These are phyloP conservation scores for Mythimna vitellina DNA, from an alignment of 2,888 invertebrate species.

Conservation along the genomic window DNA sequence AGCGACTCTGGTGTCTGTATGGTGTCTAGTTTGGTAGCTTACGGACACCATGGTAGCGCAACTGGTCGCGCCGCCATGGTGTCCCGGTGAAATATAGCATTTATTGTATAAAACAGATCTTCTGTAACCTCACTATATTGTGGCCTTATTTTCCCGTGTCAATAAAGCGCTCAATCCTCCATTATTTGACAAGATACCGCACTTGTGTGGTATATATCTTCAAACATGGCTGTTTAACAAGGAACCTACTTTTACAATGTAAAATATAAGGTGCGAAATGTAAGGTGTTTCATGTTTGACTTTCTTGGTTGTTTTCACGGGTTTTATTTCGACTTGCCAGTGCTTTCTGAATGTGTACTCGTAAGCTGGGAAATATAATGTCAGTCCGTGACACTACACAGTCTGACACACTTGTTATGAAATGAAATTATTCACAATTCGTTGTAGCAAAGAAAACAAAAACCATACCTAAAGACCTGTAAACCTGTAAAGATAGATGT, in stretches of 20 bases:
- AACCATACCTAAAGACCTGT: no score
- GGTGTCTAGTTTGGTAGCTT: no score
- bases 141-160: slow-evolving; percentile 36
- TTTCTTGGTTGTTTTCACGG: slow-evolving; percentile 12
- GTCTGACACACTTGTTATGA: background rate
- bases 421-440: background rate
- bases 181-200: slow-evolving; percentile 61
- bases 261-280: slow-evolving; percentile 36
- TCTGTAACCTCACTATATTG: background rate
- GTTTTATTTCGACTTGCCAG: slow-evolving; percentile 4
- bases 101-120: background rate
- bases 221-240: slow-evolving; percentile 52
- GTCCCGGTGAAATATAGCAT: no score
- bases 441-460: no score
- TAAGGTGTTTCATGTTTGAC: slow-evolving; percentile 41
- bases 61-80: no score
- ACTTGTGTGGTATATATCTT: slow-evolving; percentile 55
- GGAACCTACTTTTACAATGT: slow-evolving; percentile 35
- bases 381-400: background rate
- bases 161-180: slow-evolving; percentile 52
- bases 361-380: background rate
- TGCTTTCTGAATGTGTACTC: background rate
- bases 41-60: no score
- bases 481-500: no score
- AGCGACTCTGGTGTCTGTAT: no score